phyloP scores from a whole-genome alignment of 2,797 vertebrate genomes.

The Sebastes miniatus region DNA sequence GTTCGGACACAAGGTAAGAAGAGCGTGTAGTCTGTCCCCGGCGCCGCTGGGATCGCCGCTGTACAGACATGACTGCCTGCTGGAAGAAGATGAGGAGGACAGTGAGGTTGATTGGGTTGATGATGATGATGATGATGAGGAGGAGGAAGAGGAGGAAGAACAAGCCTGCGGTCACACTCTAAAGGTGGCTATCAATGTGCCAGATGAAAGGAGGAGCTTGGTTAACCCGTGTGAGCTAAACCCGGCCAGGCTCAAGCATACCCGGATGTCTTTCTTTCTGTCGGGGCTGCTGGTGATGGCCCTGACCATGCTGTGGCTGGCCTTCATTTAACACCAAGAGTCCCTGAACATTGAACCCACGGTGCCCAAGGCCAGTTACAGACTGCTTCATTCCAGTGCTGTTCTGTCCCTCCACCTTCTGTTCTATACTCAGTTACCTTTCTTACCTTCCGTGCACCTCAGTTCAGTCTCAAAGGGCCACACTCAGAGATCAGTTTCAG shows the following conservation, averaged over 20 bases:
- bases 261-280: slow-evolving; percentile 85
- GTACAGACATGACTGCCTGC: slow-evolving; percentile 30
- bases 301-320: slow-evolving; percentile 89
- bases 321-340: slow-evolving; percentile 83
- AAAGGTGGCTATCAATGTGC: slow-evolving; percentile 87
- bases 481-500: not conserved
- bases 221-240: slow-evolving; percentile 82
- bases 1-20: slow-evolving; percentile 89
- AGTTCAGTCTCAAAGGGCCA: not conserved
- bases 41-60: slow-evolving; percentile 74
- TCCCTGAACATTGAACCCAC: not conserved
- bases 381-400: slow-evolving; percentile 6
- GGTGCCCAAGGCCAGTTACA: not conserved
- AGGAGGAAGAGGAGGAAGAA: slow-evolving; percentile 72
- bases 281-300: slow-evolving; percentile 87
- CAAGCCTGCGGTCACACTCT: slow-evolving; percentile 59
- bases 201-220: slow-evolving; percentile 77
- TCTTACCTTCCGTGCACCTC: not conserved
- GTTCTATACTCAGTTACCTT: not conserved
- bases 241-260: slow-evolving; percentile 78
- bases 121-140: slow-evolving; percentile 64
- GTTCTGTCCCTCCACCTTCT: slow-evolving; percentile 1
- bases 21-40: slow-evolving; percentile 81
- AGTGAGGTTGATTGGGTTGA: slow-evolving; percentile 76
- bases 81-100: slow-evolving; percentile 74